Evolutionary conservation across 2,113 vertebrate species (phyloP).

Genomic region (Passer domesticus): DNA sequence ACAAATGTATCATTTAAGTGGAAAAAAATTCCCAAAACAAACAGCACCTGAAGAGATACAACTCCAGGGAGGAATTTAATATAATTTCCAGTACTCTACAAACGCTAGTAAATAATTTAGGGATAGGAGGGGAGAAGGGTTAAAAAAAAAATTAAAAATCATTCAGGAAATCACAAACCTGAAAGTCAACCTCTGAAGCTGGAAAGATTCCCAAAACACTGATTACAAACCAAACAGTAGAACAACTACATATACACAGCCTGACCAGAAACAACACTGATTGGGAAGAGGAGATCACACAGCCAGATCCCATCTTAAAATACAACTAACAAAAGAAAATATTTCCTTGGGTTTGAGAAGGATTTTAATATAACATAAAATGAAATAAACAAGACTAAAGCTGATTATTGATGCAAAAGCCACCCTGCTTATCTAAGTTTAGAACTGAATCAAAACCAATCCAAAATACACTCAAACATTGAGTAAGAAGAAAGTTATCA

Average conservation of each 20-base stretch:
- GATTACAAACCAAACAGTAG: slow-evolving; percentile 28
- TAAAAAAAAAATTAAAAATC: not conserved
- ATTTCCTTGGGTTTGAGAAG: not conserved
- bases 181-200: not conserved
- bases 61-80: not conserved
- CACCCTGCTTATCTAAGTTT: not conserved
- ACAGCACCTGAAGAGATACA: not conserved
- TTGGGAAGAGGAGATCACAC: not conserved
- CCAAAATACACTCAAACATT: not conserved
- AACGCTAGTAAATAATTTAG: not conserved
- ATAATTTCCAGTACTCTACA: not conserved
- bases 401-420: not conserved
- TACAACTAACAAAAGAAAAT: not conserved
- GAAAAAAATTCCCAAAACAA: not conserved
- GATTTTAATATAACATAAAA: not conserved
- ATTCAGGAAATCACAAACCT: slow-evolving; percentile 10
- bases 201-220: slow-evolving; percentile 32
- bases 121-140: not conserved
- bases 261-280: not conserved
- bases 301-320: not conserved
- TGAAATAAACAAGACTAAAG: not conserved
- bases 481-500: not conserved
- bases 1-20: not conserved
- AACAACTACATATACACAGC: not conserved
- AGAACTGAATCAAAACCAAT: not conserved